These are phyloP conservation scores for Xenus cinereus DNA, from an alignment of 2,113 vertebrate species.

Conservation along the genomic window DNA sequence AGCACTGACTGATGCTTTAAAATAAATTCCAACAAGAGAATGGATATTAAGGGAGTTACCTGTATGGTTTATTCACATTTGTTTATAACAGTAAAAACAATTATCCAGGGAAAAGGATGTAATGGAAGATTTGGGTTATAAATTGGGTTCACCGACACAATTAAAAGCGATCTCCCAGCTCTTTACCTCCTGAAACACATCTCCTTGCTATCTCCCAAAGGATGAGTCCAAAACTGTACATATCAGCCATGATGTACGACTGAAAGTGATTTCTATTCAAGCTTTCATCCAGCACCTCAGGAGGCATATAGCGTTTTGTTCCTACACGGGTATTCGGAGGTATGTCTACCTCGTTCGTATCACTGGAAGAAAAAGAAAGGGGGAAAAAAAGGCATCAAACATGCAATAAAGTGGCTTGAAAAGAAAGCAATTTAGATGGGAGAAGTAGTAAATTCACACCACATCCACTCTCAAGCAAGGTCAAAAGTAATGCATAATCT, in stretches of 20 bases:
- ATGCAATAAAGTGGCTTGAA: background rate
- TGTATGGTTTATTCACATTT: background rate
- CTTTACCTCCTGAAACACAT: constrained; percentile 93
- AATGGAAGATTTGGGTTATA: background rate
- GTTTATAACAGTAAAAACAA: background rate
- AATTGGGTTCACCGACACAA: background rate
- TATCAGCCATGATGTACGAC: constrained; percentile 98
- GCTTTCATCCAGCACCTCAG: constrained; percentile 95
- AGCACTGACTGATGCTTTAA: background rate
- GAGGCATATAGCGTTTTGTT: constrained; percentile 98
- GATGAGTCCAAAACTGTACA: constrained; percentile 98
- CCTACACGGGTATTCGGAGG: constrained; percentile 94
- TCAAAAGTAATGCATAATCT: constrained; percentile 16
- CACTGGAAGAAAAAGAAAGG: constrained; percentile 70
- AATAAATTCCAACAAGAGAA: background rate
- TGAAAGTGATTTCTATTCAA: constrained; percentile 94
- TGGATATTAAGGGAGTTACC: background rate
- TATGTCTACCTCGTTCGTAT: constrained; percentile 97
- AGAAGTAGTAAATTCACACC: background rate
- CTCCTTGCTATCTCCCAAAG: constrained; percentile 94
- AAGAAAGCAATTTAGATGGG: background rate
- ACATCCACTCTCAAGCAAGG: background rate
- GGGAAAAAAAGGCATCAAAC: background rate
- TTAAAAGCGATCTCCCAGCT: background rate
- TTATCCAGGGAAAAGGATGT: background rate